phyloP scores from a whole-genome alignment of 1,140 invertebrate genomes.

The Cydia fagiglandana region DNA sequence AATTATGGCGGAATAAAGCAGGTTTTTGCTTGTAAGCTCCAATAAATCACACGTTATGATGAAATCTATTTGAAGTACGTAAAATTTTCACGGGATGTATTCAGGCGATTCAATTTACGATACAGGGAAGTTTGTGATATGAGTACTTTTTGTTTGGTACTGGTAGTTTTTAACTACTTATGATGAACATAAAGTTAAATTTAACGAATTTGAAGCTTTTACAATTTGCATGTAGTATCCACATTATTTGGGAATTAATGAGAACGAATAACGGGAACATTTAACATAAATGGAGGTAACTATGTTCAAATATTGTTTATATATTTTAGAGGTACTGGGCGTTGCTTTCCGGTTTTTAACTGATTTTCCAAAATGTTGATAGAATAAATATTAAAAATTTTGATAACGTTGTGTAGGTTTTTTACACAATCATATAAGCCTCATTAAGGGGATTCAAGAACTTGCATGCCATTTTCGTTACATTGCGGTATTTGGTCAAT shows the following conservation, averaged over 20 bases:
- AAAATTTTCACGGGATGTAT: slow-evolving; percentile 5
- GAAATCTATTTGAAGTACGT: background rate
- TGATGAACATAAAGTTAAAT: background rate
- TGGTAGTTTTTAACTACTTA: background rate
- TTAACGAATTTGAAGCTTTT: background rate
- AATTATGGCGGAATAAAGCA: background rate
- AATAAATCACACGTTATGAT: slow-evolving; percentile 18
- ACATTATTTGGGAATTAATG: background rate
- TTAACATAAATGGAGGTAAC: no score
- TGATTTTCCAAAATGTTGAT: no score
- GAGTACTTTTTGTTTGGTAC: background rate
- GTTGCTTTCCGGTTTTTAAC: no score
- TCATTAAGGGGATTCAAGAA: no score
- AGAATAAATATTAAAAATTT: no score
- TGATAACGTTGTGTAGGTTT: no score
- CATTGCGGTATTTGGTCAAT: no score
- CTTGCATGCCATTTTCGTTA: no score
- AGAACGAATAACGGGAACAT: background rate
- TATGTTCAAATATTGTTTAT: no score
- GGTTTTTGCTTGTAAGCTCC: background rate
- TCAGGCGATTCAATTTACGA: slow-evolving; percentile 14
- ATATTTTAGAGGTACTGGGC: no score
- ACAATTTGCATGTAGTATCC: background rate
- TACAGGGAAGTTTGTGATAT: background rate
- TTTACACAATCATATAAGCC: no score